A percentile compares a stretch with the other conserved stretches of the same genome.
Conservation (phyloP, 2,113 vertebrate genomes). For the Peromyscus californicus region DNA sequence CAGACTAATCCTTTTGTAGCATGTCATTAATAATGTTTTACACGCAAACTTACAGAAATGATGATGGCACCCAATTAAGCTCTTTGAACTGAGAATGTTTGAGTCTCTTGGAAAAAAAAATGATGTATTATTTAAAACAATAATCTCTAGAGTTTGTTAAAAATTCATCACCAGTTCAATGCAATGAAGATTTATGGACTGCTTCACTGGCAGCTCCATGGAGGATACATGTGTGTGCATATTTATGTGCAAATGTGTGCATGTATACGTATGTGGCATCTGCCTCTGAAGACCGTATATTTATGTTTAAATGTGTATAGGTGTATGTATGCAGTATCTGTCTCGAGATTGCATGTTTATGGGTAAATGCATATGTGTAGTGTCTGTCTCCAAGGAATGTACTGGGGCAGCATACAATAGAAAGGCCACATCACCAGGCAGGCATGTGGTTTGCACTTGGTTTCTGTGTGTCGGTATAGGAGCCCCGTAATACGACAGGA, state of each 20-base stretch:
- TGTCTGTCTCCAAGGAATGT: background rate
- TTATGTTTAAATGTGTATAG: background rate
- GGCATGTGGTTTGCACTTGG: accelerated
- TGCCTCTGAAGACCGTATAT: background rate
- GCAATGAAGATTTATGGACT: background rate
- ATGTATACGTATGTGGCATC: too few species aligned
- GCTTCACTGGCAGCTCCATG: background rate
- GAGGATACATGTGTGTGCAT: background rate
- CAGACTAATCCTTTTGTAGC: too few species aligned
- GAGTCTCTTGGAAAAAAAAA: slow-evolving; percentile 27
- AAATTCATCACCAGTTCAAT: background rate
- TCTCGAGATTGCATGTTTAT: background rate
- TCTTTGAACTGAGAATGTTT: background rate
- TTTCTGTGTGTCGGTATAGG: accelerated
- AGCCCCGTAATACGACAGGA: accelerated
- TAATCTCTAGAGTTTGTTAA: slow-evolving; percentile 52
- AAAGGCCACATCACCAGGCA: accelerated
- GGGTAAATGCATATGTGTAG: background rate
- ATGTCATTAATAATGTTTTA: background rate
- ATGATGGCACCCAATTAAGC: background rate
- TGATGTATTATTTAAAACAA: slow-evolving; percentile 53
- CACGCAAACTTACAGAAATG: background rate
- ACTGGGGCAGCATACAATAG: accelerated
- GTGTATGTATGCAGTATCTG: too few species aligned
- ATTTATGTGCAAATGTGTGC: background rate